Base-by-base conservation (phyloP, 2,113 vertebrate species). In the Casuarius casuarius region DNA sequence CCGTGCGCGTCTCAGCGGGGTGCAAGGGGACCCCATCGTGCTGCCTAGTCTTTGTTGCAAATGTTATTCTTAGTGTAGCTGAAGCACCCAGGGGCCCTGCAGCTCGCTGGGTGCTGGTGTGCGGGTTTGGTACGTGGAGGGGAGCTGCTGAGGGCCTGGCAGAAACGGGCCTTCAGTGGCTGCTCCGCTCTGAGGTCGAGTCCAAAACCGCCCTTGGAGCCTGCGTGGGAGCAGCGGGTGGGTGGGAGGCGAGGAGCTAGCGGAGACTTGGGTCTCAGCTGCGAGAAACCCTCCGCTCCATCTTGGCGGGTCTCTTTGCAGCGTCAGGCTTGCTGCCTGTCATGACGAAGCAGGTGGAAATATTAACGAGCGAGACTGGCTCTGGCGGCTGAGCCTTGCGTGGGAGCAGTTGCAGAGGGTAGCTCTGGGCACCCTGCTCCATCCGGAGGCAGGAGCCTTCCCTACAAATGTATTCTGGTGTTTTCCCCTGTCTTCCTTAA, bases 1-100 rank as follows among this genome's bases (percentile, higher is more conserved):
- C 61, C 3, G 25, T 1, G 38, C 5, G 3, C 1, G 0, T 29
- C 31, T 14, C 77, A 1, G 7, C 2, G 2, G 11, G 25, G 23
- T 44, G 18, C 22, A 26, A 3, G 8, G 38, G 42, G 44, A 38
- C 16, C 20, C 14, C 9, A 4, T 19, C 5, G 16, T 16, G 1
- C 65, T 20, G n/a, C 44, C 23, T 1, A 0, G 2, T 25, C 17
- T 33, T 16, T 3, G 33, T 33, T 33, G 23, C 8, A 44, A 2
- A 15, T 4, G 6, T 15, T 6, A 7, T 62, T 33, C n/a, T 15
- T 10, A 8, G 18, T 29, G 0, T 5, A 62, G 58, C n/a, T 61
- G 46, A 31, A 13, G 2, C 12, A 11, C 1, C 51, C 31, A 25
- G 0, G 19, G 33, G 68, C 54, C 1, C 26, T 0, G 1, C 16